These are phyloP conservation scores for Bellardia bayeri DNA, from an alignment of 2,888 invertebrate species.

Conservation along the genomic window DNA sequence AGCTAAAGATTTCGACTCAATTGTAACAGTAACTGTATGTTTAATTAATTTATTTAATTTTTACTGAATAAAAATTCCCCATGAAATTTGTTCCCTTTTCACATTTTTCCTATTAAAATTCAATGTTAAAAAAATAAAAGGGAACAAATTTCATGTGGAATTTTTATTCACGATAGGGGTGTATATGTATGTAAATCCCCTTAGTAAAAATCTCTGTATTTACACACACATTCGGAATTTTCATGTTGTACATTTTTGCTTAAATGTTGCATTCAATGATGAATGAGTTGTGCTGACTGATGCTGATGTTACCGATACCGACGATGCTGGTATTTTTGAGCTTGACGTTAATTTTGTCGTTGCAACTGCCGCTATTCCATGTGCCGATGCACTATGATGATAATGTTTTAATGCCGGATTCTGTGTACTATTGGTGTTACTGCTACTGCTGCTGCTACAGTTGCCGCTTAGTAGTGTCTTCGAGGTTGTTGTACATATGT, in stretches of 20 bases:
- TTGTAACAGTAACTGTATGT: conserved; percentile 2
- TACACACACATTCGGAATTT: conserved; percentile 54
- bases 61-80: too few relatives aligned
- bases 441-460: conserved; percentile 63
- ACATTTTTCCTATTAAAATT: too few relatives aligned
- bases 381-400: conserved; percentile 45
- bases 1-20: not conserved
- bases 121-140: too few relatives aligned
- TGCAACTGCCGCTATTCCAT: conserved; percentile 73
- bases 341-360: conserved; percentile 38
- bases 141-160: too few relatives aligned
- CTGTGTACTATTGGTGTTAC: conserved; percentile 14
- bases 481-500: conserved; percentile 77
- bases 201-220: not conserved
- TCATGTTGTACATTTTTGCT: conserved; percentile 82
- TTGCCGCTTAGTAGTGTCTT: conserved; percentile 52
- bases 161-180: too few relatives aligned
- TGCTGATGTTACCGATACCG: conserved; percentile 54
- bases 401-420: conserved; percentile 43
- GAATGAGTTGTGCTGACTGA: conserved; percentile 75
- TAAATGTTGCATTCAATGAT: conserved; percentile 81
- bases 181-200: conserved; percentile 13
- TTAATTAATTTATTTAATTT: not conserved
- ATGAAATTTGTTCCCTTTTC: too few relatives aligned
- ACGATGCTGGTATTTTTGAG: conserved; percentile 54